Evolutionary conservation across 2,113 vertebrate genomes (phyloP).

Genomic region (Dipodomys spectabilis): DNA sequence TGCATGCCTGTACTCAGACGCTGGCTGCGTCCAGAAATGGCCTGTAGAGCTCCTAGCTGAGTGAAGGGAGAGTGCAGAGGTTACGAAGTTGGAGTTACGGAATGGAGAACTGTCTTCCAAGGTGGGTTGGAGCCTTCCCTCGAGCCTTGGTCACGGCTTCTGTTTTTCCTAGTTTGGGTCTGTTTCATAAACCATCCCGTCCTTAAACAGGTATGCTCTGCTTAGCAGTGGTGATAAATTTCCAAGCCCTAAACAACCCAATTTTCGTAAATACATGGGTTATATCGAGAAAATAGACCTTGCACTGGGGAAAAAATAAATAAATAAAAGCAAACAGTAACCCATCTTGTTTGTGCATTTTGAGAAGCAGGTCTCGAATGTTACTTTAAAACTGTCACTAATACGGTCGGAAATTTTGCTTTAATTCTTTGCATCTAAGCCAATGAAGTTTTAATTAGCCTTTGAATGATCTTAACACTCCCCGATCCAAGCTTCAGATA

Average conservation of each 20-base stretch:
- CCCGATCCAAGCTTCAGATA: conserved; percentile 26
- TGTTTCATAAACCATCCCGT: background rate
- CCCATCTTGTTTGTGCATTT: background rate
- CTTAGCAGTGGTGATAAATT: conserved; percentile 35
- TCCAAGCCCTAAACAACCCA: background rate
- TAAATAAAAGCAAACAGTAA: conserved; percentile 34
- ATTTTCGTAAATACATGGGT: too few species aligned
- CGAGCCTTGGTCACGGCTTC: background rate
- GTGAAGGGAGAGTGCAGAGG: background rate
- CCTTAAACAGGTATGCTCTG: conserved; percentile 46
- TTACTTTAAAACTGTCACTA: conserved; percentile 11
- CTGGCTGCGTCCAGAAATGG: background rate
- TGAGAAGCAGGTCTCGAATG: background rate
- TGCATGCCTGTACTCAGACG: background rate
- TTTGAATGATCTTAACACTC: conserved; percentile 29
- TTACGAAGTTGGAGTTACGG: too few species aligned
- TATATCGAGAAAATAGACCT: background rate
- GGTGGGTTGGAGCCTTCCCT: background rate
- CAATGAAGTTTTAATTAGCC: conserved; percentile 24
- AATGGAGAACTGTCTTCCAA: background rate
- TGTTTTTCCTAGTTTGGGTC: conserved; percentile 21
- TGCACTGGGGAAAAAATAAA: background rate
- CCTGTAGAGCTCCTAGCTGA: background rate
- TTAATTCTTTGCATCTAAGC: background rate
- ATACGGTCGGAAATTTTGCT: conserved; percentile 16